Evolutionary conservation across 2,797 vertebrate genomes (phyloP).

Genomic region (Sparus aurata): DNA sequence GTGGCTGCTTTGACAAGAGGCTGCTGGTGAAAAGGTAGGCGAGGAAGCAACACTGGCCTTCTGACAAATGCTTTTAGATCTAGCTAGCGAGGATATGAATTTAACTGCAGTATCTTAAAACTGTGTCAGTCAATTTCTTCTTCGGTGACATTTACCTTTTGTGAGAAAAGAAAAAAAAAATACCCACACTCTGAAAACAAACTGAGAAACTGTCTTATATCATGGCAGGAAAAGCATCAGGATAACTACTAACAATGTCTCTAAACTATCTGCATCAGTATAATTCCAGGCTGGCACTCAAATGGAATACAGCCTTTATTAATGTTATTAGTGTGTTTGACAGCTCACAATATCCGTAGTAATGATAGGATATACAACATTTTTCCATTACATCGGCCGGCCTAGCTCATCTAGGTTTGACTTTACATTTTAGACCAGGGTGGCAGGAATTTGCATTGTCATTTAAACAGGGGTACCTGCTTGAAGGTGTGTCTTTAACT

Average conservation of each 20-base stretch:
- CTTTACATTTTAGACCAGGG: no score
- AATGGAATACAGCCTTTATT: neutral
- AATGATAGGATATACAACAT: no score
- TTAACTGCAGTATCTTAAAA: neutral
- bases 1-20: slow-evolving; percentile 18
- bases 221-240: neutral
- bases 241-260: neutral
- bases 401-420: no score
- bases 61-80: neutral
- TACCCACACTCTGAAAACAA: neutral
- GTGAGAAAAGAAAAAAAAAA: neutral
- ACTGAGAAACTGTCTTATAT: neutral
- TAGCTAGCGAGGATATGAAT: neutral
- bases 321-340: neutral
- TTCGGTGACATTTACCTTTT: neutral
- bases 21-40: neutral
- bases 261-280: neutral
- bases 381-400: no score
- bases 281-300: neutral
- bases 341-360: no score
- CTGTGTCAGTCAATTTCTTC: neutral
- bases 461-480: no score
- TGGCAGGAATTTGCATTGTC: no score
- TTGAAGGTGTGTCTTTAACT: no score
- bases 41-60: neutral